Evolutionary conservation across 2,113 vertebrate genomes (phyloP).

Genomic region (Hyaena hyaena): DNA sequence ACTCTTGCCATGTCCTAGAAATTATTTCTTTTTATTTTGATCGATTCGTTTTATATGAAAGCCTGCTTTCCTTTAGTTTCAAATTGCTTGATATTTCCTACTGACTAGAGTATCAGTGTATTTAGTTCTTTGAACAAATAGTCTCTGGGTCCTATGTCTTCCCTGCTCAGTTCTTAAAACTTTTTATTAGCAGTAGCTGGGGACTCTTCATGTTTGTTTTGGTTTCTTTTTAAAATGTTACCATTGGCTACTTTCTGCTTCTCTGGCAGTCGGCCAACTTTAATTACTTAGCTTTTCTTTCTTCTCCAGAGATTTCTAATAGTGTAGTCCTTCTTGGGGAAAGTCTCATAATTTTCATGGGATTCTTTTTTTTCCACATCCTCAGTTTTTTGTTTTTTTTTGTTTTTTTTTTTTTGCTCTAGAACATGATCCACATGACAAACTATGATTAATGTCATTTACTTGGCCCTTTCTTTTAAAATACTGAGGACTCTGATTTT

Average conservation of each 20-base stretch:
- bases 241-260: background rate
- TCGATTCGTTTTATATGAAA: background rate
- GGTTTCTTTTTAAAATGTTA: background rate
- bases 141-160: background rate
- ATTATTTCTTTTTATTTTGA: background rate
- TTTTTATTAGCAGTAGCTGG: background rate
- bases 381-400: background rate
- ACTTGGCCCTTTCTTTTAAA: constrained; percentile 8
- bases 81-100: constrained; percentile 19
- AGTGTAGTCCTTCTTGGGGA: background rate
- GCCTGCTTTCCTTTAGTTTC: background rate
- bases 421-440: background rate
- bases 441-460: background rate
- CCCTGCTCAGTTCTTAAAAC: constrained; percentile 1
- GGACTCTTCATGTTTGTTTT: background rate
- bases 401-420: background rate
- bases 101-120: background rate
- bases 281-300: background rate
- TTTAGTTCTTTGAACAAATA: background rate
- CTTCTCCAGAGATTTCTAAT: background rate
- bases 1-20: background rate
- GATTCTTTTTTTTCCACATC: background rate
- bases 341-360: background rate
- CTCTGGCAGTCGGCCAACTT: background rate
- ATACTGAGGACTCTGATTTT: background rate